Evolutionary conservation across 2,113 vertebrate genomes (phyloP).

Genomic region (Bucco capensis): DNA sequence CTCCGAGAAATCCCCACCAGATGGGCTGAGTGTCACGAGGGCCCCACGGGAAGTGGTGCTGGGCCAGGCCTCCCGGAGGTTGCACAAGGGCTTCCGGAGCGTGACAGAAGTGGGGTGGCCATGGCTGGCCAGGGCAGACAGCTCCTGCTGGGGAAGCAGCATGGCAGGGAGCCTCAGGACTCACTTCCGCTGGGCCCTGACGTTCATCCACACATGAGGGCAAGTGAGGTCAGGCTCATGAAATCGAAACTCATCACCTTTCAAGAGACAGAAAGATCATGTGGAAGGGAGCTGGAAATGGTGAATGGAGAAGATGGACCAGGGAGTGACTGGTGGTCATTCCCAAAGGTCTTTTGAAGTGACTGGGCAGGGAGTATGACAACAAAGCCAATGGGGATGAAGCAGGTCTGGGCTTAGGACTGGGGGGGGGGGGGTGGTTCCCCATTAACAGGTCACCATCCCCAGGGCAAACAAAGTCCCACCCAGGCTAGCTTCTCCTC

Average conservation of each 20-base stretch:
- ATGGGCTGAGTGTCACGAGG: neutral
- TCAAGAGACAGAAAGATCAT: neutral
- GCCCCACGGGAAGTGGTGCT: neutral
- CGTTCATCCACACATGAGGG: neutral
- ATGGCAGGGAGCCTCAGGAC: rapidly evolving
- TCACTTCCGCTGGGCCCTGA: rapidly evolving
- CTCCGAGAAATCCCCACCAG: neutral
- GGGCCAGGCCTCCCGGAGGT: neutral
- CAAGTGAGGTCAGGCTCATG: neutral
- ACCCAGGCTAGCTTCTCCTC: neutral
- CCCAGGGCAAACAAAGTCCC: neutral
- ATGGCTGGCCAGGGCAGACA: neutral
- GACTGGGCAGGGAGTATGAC: neutral
- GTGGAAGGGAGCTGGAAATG: neutral
- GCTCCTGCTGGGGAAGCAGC: neutral
- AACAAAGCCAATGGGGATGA: neutral
- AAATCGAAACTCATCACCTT: neutral
- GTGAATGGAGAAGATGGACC: too few species aligned
- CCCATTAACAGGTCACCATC: neutral
- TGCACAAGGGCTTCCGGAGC: neutral
- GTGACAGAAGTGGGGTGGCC: rapidly evolving
- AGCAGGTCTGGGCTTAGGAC: neutral
- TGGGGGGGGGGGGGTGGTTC: too few species aligned
- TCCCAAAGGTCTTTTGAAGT: neutral
- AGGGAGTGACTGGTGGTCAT: neutral